These are phyloP conservation scores for Scaptomyza flava DNA, from an alignment of 2,888 invertebrate species.

Conservation along the genomic window DNA sequence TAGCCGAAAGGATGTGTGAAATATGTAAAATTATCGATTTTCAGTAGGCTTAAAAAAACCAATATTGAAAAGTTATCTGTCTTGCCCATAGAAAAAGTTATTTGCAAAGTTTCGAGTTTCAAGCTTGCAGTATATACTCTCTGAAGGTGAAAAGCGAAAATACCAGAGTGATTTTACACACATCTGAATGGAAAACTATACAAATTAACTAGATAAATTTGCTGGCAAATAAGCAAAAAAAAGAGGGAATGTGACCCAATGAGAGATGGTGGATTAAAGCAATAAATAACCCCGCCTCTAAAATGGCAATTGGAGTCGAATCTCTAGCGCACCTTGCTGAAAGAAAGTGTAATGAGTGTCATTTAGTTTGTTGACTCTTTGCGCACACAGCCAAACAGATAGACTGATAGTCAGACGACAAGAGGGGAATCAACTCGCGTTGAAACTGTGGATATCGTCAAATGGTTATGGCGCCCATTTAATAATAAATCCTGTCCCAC, in stretches of 20 bases:
- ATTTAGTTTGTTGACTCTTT: conserved; percentile 77
- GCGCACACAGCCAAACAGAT: conserved; percentile 21
- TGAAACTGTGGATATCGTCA: conserved; percentile 65
- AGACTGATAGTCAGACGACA: neutral
- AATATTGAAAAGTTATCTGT: too few species aligned
- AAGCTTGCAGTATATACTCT: too few species aligned
- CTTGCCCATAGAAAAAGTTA: too few species aligned
- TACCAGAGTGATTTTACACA: too few species aligned
- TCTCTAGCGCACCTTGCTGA: conserved; percentile 60
- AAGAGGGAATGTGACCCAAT: neutral
- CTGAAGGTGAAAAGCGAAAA: too few species aligned
- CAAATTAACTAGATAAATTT: too few species aligned
- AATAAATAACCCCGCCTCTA: conserved; percentile 43
- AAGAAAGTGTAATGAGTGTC: conserved; percentile 79
- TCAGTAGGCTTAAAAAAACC: too few species aligned
- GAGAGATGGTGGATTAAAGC: conserved; percentile 36
- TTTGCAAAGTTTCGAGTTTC: too few species aligned
- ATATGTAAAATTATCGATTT: too few species aligned
- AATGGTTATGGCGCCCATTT: conserved; percentile 77
- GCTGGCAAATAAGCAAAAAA: too few species aligned
- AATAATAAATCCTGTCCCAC: conserved; percentile 72
- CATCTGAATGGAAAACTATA: too few species aligned
- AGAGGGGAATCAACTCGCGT: conserved; percentile 20
- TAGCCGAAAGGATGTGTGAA: too few species aligned
- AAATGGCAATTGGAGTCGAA: conserved; percentile 36